Conservation (phyloP, 2,113 vertebrate genomes). For the Micronycteris hirsuta region DNA sequence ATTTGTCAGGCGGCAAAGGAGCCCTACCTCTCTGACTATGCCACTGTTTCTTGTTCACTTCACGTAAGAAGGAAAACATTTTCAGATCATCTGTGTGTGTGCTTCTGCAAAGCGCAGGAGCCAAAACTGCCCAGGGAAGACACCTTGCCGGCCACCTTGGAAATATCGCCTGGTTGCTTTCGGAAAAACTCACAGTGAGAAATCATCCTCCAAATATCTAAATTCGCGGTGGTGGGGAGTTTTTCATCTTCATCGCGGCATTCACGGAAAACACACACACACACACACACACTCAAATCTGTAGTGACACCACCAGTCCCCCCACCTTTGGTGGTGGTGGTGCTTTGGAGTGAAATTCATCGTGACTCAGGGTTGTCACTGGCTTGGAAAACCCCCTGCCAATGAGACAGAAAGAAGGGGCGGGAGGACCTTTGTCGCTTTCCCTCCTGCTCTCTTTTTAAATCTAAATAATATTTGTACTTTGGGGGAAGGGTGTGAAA, state of each 20-base stretch:
- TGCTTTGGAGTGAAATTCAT: neutral
- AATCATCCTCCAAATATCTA: neutral
- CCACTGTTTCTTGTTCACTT: neutral
- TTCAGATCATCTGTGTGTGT: neutral
- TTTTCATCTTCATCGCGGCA: neutral
- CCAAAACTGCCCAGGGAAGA: neutral
- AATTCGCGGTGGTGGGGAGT: neutral
- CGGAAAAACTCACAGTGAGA: neutral
- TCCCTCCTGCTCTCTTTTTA: neutral
- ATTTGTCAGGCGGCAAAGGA: neutral
- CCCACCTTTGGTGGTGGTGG: no score
- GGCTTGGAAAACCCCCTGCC: neutral
- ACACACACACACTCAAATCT: neutral
- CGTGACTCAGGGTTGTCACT: neutral
- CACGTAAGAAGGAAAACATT: neutral
- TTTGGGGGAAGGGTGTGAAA: neutral
- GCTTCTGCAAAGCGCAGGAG: neutral
- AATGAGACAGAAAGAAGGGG: neutral
- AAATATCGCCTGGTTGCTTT: neutral
- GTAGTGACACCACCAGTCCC: neutral
- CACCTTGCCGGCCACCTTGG: neutral
- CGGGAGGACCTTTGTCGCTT: neutral
- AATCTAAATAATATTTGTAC: slow-evolving; percentile 44
- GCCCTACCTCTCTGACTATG: neutral
- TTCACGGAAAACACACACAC: neutral